Conservation (phyloP, 37 sponge, comb jelly and placozoan species). For the Eunapius fragilis region DNA sequence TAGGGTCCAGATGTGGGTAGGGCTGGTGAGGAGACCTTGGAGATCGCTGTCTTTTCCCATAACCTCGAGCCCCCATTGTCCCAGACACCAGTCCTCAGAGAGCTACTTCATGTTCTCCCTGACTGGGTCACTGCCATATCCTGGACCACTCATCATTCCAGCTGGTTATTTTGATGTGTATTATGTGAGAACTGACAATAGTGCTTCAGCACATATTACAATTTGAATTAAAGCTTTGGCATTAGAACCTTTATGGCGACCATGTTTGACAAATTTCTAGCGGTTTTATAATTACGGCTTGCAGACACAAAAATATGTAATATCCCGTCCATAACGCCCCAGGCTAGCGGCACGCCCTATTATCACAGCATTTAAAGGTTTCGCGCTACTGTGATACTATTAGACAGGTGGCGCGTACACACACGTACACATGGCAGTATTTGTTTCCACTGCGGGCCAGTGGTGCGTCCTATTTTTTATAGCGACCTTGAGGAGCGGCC, state of each 20-base stretch:
- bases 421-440: neutral
- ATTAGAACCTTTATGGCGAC: neutral
- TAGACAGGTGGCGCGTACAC: neutral
- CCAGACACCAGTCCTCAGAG: constrained; percentile 11
- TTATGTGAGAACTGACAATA: too few species aligned
- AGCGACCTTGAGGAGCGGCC: neutral
- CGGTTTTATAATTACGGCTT: neutral
- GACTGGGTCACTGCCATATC: constrained; percentile 55
- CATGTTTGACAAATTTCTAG: neutral
- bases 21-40: neutral
- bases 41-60: constrained; percentile 26
- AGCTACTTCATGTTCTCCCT: constrained; percentile 19
- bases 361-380: too few species aligned
- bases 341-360: neutral
- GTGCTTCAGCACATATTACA: too few species aligned
- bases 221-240: too few species aligned
- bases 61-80: constrained; percentile 59
- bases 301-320: too few species aligned
- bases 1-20: neutral
- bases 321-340: neutral
- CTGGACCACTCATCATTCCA: constrained; percentile 30
- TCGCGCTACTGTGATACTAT: too few species aligned
- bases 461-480: neutral
- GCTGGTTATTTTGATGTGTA: constrained; percentile 39
- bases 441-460: neutral